Base-by-base conservation (phyloP, 2,797 vertebrate species). In the Loris lydekkerianus region DNA sequence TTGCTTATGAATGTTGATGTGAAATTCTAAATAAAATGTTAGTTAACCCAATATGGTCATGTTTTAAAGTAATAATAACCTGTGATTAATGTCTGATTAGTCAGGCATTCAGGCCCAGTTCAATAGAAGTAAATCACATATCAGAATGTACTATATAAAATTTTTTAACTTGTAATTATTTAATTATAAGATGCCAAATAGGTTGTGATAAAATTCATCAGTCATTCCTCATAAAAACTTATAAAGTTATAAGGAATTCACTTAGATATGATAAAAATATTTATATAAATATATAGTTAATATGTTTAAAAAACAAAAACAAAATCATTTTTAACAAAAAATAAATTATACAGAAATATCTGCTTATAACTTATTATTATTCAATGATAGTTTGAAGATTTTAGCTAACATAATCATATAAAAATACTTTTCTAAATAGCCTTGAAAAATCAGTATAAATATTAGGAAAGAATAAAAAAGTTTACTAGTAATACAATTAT, bases 1-100 rank as follows among this genome's bases (percentile, higher is more conserved):
- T 93, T 31, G 69, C 5, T 83, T 94, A 17, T 72, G 31, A 86
- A 94, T 94, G 86, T 46, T 86, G 25, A 82, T 89, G 14, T 85
- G 14, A 90, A 88, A 63, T 80, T 85, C 29, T 85, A 76, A 85
- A 77, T 93, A 86, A 93, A 93, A 96, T 82, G 5, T 70, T 56
- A 37, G 13, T 11, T 94, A 93, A 83, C 37, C 10, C 4, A 77
- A 11, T 80, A 63, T 14, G 76, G 25, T 2, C 3, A 56, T 20
- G 2, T 86, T 73, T 80, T 92, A 78, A 91, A 56, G 78, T n/a
- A 86, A 80, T 67, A 85, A 77, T 76, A 93, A 46, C 13, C 7
- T 60, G 3, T 49, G n/a, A 73, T 25, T 37, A 63, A 34, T 34
- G 34, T 34, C 34, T 34, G 34, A 34, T 34, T 34, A 34, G 34